These are phyloP conservation scores for Neosilurus hyrtlii DNA, from an alignment of 2,797 vertebrate genomes.

Conservation along the genomic window DNA sequence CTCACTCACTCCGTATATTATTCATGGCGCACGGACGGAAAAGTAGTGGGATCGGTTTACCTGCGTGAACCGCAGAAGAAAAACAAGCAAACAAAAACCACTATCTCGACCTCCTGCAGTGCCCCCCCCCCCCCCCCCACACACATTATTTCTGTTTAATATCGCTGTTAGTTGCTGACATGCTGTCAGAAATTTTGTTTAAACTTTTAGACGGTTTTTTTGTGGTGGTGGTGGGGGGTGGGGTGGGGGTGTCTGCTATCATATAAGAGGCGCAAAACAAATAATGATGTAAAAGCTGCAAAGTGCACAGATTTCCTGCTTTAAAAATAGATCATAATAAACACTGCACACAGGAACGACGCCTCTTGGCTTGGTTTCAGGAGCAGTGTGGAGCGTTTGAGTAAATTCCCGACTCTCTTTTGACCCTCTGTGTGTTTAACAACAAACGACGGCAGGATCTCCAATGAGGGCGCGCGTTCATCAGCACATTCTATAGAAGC, in stretches of 20 bases:
- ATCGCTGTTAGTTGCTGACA: background rate
- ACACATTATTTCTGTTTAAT: background rate
- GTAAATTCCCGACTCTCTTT: background rate
- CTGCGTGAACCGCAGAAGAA: constrained; percentile 5
- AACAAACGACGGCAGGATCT: constrained; percentile 10
- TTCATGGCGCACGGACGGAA: constrained; percentile 49
- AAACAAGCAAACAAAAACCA: background rate
- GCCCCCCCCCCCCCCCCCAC: background rate
- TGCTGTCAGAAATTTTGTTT: background rate
- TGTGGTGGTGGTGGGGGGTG: no score
- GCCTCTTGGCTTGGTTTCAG: background rate
- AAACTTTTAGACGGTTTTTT: background rate
- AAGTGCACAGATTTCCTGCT: background rate
- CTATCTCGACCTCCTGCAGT: background rate
- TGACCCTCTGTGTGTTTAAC: background rate
- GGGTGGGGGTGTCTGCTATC: no score
- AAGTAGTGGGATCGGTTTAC: constrained; percentile 41
- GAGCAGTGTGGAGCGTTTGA: background rate
- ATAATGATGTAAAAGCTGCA: background rate
- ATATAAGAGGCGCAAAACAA: background rate
- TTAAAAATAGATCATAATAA: background rate
- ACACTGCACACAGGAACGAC: background rate
- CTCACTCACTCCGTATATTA: constrained; percentile 27
- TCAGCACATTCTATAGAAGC: constrained; percentile 74
- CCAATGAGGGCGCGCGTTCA: constrained; percentile 62